These are phyloP conservation scores for Equus przewalskii DNA, from an alignment of 2,113 vertebrate species.

Conservation along the genomic window DNA sequence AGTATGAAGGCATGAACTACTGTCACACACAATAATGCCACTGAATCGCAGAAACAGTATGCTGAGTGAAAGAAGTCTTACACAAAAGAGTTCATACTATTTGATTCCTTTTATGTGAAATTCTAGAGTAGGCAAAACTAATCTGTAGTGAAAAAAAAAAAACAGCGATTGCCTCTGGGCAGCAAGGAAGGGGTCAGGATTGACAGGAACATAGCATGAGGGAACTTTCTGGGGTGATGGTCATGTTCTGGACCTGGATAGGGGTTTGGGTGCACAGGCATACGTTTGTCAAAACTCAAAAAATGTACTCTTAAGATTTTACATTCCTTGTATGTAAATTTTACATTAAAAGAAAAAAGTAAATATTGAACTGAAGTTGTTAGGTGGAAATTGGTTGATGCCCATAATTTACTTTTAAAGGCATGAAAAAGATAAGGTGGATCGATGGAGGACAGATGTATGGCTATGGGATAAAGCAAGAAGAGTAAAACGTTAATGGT, in stretches of 20 bases:
- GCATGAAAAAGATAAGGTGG: neutral
- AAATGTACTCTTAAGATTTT: neutral
- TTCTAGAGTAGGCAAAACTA: neutral
- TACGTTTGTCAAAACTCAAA: neutral
- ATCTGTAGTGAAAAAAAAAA: neutral
- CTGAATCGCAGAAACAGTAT: neutral
- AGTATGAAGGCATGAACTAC: neutral
- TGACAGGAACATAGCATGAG: neutral
- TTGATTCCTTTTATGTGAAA: neutral
- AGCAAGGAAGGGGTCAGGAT: neutral
- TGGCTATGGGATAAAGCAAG: neutral
- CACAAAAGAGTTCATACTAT: neutral
- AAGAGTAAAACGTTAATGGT: neutral
- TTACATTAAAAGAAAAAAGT: neutral
- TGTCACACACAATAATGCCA: neutral
- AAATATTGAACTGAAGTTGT: slow-evolving; percentile 5
- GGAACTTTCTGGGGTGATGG: neutral
- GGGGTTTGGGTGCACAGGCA: neutral
- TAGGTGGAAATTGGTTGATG: neutral
- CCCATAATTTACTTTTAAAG: slow-evolving; percentile 19
- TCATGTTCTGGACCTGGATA: neutral
- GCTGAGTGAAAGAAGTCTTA: neutral
- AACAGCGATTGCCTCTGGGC: neutral
- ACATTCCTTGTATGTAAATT: neutral
- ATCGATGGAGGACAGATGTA: neutral